A percentile compares a stretch with the other conserved stretches of the same genome.
Evolutionary conservation across 2,888 invertebrate species (phyloP).

Genomic region (Tromatobia lineatoria): DNA sequence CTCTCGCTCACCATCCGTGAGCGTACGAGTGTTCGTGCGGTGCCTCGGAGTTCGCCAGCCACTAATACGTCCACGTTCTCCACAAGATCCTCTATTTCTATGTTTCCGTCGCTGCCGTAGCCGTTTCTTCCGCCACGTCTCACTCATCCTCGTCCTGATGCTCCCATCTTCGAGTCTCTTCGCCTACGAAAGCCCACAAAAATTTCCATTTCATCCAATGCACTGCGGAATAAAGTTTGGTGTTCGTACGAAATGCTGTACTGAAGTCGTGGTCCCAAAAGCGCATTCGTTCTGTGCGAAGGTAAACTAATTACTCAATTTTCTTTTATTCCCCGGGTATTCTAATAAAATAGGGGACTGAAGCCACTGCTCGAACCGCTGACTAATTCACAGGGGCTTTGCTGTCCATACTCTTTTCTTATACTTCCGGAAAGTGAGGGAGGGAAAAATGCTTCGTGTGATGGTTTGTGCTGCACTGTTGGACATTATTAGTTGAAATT

Average conservation of each 20-base stretch:
- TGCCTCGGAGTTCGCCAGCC: background rate
- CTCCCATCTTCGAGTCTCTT: slow-evolving; percentile 51
- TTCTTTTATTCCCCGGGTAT: no score
- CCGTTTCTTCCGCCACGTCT: slow-evolving; percentile 23
- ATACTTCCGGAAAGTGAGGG: no score
- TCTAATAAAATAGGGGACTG: no score
- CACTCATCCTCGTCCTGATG: slow-evolving; percentile 23
- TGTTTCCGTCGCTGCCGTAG: slow-evolving; percentile 1
- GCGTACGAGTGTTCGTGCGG: background rate
- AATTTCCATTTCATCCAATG: slow-evolving; percentile 64
- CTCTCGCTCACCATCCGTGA: slow-evolving; percentile 22
- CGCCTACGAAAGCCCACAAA: slow-evolving; percentile 50
- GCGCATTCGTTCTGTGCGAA: slow-evolving; percentile 22
- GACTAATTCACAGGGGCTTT: no score
- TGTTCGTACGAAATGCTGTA: background rate
- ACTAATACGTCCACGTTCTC: background rate
- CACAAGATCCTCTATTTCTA: background rate
- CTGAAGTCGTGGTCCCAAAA: slow-evolving; percentile 9
- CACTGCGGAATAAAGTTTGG: slow-evolving; percentile 54
- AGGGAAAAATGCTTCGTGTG: no score
- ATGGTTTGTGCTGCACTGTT: no score
- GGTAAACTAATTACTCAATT: slow-evolving; percentile 43
- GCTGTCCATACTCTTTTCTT: no score
- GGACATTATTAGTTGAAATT: no score
- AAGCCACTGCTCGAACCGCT: no score